Conservation (phyloP, 2,797 vertebrate genomes). For the Thunnus albacares region DNA sequence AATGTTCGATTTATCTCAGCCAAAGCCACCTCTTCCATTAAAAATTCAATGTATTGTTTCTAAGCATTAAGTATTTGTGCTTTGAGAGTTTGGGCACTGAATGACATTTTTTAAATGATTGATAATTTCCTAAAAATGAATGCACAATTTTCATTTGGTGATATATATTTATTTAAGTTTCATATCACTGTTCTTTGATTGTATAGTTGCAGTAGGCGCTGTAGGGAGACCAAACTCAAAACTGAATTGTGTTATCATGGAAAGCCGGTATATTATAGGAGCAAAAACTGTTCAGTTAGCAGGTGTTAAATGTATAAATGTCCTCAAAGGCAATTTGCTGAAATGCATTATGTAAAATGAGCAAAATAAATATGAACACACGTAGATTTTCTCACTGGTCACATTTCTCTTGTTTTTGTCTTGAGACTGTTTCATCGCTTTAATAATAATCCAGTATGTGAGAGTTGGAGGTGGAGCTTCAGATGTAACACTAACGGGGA, state of each 20-base stretch:
- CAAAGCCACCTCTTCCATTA: slow-evolving; percentile 71
- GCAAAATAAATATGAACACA: slow-evolving; percentile 86
- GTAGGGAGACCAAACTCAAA: slow-evolving; percentile 62
- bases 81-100: slow-evolving; percentile 51
- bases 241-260: slow-evolving; percentile 58
- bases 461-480: too few relatives aligned
- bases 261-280: slow-evolving; percentile 67
- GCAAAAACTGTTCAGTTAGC: slow-evolving; percentile 65
- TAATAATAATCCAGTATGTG: background rate
- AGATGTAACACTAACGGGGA: background rate
- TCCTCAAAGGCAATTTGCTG: slow-evolving; percentile 79
- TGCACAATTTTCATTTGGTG: slow-evolving; percentile 56
- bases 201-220: slow-evolving; percentile 78
- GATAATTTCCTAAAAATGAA: slow-evolving; percentile 47
- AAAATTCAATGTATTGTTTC: slow-evolving; percentile 46
- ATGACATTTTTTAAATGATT: slow-evolving; percentile 45
- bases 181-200: slow-evolving; percentile 80
- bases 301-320: slow-evolving; percentile 83
- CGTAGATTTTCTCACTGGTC: slow-evolving; percentile 62
- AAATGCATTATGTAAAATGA: slow-evolving; percentile 82
- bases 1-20: slow-evolving; percentile 62
- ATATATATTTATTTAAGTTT: slow-evolving; percentile 56
- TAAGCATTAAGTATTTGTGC: slow-evolving; percentile 49
- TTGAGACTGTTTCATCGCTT: background rate
- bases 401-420: slow-evolving; percentile 32